Percentiles rank a stretch among this genome's conserved stretches.
phyloP scores from a whole-genome alignment of 2,888 invertebrate genomes.

The Drosophila ustulata region DNA sequence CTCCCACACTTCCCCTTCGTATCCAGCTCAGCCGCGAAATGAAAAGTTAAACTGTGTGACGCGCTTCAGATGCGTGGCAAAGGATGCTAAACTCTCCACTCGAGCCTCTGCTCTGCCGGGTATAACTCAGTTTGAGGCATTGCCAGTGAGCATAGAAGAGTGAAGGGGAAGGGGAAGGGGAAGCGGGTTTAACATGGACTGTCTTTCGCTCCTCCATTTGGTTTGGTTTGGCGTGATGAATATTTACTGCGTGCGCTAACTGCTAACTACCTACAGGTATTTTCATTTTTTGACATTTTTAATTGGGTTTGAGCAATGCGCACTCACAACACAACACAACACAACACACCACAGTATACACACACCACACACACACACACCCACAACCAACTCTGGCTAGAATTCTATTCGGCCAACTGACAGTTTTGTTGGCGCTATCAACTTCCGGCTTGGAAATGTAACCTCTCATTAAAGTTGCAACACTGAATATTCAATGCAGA shows the following conservation, averaged over 20 bases:
- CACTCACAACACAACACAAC: conserved; percentile 32
- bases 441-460: conserved; percentile 26
- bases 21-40: conserved; percentile 63
- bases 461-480: conserved; percentile 50
- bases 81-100: conserved; percentile 8
- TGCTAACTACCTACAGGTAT: conserved; percentile 82
- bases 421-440: conserved; percentile 37
- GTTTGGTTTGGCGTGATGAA: conserved; percentile 75
- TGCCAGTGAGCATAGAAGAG: background rate
- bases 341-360: conserved; percentile 23
- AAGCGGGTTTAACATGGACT: background rate
- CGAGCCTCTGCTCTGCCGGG: background rate
- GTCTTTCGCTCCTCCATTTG: conserved; percentile 26
- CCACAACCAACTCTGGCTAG: background rate
- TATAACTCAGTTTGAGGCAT: conserved; percentile 15
- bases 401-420: conserved; percentile 32
- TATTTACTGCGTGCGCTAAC: conserved; percentile 81
- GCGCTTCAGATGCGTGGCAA: conserved; percentile 51
- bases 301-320: conserved; percentile 76
- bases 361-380: background rate
- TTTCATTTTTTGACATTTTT: conserved; percentile 79
- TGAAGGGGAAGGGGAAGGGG: background rate
- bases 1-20: background rate
- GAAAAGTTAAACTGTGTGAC: conserved; percentile 81
- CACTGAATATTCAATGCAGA: background rate